These are phyloP conservation scores for Elegia similella DNA, from an alignment of 2,888 invertebrate species.

Conservation along the genomic window DNA sequence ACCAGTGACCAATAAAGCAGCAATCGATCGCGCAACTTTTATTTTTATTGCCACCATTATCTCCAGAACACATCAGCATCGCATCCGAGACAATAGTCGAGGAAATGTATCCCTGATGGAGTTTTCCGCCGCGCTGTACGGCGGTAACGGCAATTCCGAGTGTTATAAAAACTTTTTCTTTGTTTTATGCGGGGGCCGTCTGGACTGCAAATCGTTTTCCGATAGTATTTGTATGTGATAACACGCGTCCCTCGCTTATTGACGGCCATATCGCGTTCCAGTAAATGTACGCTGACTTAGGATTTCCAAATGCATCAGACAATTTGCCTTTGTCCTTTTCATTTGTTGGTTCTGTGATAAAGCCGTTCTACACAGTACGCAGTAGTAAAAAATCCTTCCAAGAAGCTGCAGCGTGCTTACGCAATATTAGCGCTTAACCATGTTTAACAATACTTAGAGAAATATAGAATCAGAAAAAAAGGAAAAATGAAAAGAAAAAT, in stretches of 20 bases:
- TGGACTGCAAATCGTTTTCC: conserved; percentile 72
- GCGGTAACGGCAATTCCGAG: conserved; percentile 49
- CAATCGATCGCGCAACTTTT: conserved; percentile 15
- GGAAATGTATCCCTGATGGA: conserved; percentile 19
- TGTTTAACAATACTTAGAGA: too few relatives aligned
- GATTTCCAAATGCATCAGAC: conserved; percentile 23
- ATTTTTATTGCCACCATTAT: conserved; percentile 17
- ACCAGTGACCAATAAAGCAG: conserved; percentile 14
- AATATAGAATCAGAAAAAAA: too few relatives aligned
- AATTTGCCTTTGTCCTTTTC: conserved; percentile 14
- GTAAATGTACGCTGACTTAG: conserved; percentile 22
- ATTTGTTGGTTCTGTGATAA: background rate
- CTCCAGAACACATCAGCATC: conserved; percentile 8
- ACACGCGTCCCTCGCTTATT: conserved; percentile 45
- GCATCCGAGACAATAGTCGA: conserved; percentile 16
- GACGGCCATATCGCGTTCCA: conserved; percentile 27
- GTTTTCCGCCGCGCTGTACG: conserved; percentile 23
- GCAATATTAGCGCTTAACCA: too few relatives aligned
- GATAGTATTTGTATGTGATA: conserved; percentile 71
- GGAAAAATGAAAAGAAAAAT: too few relatives aligned
- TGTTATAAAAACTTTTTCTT: conserved; percentile 69
- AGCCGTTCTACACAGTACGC: background rate
- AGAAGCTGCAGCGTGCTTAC: too few relatives aligned
- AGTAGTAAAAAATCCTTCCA: background rate
- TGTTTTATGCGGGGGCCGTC: conserved; percentile 61